Evolutionary conservation across 2,113 vertebrate genomes (phyloP).

Genomic region (Poeciliopsis occidentalis): DNA sequence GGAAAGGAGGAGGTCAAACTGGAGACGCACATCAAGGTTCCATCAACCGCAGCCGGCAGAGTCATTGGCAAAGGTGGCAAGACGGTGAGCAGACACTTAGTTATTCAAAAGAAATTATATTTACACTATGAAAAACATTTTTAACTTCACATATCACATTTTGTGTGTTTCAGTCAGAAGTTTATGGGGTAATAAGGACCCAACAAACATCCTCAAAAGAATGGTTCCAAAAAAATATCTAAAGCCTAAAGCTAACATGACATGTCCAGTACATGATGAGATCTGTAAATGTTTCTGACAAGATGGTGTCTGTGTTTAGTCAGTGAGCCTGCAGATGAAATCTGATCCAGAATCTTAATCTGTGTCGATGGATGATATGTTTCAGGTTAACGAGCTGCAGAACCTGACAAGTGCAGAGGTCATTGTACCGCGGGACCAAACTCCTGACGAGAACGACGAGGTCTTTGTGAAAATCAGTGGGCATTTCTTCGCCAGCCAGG

Average conservation of each 20-base stretch:
- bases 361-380: neutral
- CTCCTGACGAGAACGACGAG: conserved; percentile 94
- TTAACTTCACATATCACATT: neutral
- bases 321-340: conserved; percentile 19
- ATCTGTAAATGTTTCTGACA: too few species aligned
- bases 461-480: conserved; percentile 95
- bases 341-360: conserved; percentile 11
- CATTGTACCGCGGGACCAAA: conserved; percentile 96
- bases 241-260: too few species aligned
- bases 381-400: conserved; percentile 93
- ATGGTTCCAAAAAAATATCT: too few species aligned
- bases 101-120: neutral
- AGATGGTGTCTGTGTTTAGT: conserved; percentile 2
- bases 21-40: conserved; percentile 96
- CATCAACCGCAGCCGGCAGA: conserved; percentile 90
- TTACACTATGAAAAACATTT: neutral
- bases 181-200: too few species aligned
- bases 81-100: conserved; percentile 80
- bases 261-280: too few species aligned
- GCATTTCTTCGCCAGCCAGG: conserved; percentile 98
- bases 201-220: too few species aligned
- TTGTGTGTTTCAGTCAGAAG: conserved; percentile 6
- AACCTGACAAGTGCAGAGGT: conserved; percentile 95
- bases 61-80: conserved; percentile 97
- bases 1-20: conserved; percentile 96